Evolutionary conservation across 2,888 invertebrate genomes (phyloP), one percentile per base, ranked within the genome.

Genomic region (Drosophila buzzatii): DNA sequence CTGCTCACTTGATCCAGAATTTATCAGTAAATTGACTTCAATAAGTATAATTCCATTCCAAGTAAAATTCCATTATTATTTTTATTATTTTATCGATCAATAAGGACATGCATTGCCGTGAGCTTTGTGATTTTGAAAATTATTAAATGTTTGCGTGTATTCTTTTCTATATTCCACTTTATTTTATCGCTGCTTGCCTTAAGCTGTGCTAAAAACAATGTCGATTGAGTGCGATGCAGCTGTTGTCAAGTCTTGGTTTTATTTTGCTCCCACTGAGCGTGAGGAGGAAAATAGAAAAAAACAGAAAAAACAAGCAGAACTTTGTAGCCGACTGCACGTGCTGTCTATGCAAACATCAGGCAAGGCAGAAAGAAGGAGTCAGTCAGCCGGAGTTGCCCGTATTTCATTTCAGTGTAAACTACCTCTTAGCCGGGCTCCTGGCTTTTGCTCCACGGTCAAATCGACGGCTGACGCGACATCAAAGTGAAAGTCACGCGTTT

Each of bases 401-500:
- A 73, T 68, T 60, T 73, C 44, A 18, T 57, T 57, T 57, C 55
- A 59, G 56, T 42, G 58, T 23, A 62, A 76, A 65, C 73, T 59
- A 39, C 56, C 37, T 47, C 57, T 57, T 58, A 39, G 66, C 52
- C 44, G 63, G 65, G 79, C 79, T 78, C 44, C 42, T 65, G 65
- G 74, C 79, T 78, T 69, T 62, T 57, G 58, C 57, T 31, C 44
- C 49, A 64, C 60, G 81, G 73, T 85, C 80, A 74, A 74, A 81
- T 64, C 85, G 79, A 68, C 42, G 45, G 35, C 53, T 37, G 31
- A 57, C 65, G 57, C 76, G 69, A 67, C 84, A 89, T 88, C 87
- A 85, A 90, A 90, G 87, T 88, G 90, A 87, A 87, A 87, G 87
- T 87, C 87, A 87, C 90, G 90, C 89, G 73, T 88, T 89, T 85